A percentile compares a stretch with the other conserved stretches of the same genome.
phyloP scores from a whole-genome alignment of 2,797 vertebrate species.

The Rhinoraja longicauda region DNA sequence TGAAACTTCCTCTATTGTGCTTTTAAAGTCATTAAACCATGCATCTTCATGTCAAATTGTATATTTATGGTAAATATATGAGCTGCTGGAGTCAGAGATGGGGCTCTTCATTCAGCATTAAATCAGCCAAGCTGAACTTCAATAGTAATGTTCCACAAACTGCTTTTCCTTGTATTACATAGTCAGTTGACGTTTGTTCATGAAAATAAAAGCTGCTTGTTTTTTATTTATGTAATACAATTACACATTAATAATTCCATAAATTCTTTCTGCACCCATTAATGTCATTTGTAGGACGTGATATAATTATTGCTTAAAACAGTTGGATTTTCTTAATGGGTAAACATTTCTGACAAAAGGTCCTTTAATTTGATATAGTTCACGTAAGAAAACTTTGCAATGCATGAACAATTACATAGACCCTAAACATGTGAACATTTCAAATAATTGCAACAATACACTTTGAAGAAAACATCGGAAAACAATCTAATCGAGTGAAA shows the following conservation, averaged over 20 bases:
- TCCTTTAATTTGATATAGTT: background rate
- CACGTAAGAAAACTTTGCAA: background rate
- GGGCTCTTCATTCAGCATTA: background rate
- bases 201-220: background rate
- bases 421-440: background rate
- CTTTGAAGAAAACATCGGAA: background rate
- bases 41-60: background rate
- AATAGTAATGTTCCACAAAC: background rate
- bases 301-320: background rate
- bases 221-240: background rate
- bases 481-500: background rate
- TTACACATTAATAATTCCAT: background rate
- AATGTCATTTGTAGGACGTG: conserved; percentile 17
- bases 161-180: background rate
- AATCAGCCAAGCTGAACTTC: background rate
- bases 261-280: background rate
- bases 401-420: background rate
- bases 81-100: background rate
- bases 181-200: background rate
- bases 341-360: background rate
- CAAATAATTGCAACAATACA: background rate
- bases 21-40: background rate
- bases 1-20: background rate
- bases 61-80: background rate
- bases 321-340: background rate